Evolutionary conservation across 2,888 invertebrate genomes (phyloP), one percentile per base, ranked within the genome.

Genomic region (Nipponacmea schrenckii): DNA sequence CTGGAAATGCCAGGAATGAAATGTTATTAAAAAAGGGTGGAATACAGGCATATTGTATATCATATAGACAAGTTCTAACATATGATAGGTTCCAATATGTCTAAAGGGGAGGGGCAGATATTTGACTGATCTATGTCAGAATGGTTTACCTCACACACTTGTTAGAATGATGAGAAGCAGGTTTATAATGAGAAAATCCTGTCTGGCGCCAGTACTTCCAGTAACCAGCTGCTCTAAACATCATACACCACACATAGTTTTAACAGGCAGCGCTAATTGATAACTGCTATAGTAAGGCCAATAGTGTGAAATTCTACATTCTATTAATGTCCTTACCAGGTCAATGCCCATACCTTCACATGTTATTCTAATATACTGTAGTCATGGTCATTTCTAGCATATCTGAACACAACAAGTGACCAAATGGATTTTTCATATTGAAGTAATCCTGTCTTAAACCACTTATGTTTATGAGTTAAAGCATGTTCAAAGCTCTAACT

Each of bases 201-300:
- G 56, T 56, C 63, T 67, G 71, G 71, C 71, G 71, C 71, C 71
- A 71, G 62, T 46, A 39, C 62, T 71, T 62, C 67, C 56, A 45
- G 39, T n/a, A 39, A 31, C 65, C 71, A 71, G 71, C 71, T 71
- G 71, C 45, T 46, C 62, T 62, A 50, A 67, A 26, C 26, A 44
- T 62, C 56, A 31, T 20, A 17, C 56, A 46, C 48, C 56, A 20
- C 67, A 67, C 67, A 67, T 48, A 67, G 45, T 67, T 45, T 48
- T 67, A 48, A 46, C 56, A 56, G 56, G 24, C 56, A 56, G 20
- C 10, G 56, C 56, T 56, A 56, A 56, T 56, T 56, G 56, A 56
- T 56, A 56, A 56, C 56, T 56, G 56, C 56, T 56, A 56, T 56
- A 56, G 56, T 56, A 56, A 56, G 56, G 56, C 56, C 56, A 56